These are phyloP conservation scores for Aix galericulata DNA, from an alignment of 2,113 vertebrate genomes.

Conservation along the genomic window DNA sequence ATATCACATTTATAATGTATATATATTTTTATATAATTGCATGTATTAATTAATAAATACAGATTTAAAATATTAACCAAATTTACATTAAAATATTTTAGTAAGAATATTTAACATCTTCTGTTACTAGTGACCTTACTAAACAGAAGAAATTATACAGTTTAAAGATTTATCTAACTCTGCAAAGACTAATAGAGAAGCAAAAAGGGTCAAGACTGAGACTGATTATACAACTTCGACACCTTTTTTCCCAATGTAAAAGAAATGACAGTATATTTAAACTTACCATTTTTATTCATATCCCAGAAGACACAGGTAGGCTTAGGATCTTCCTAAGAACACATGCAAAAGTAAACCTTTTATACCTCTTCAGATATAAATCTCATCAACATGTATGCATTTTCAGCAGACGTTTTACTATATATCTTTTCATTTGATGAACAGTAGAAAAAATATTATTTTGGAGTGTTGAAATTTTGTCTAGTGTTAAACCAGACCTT, in stretches of 20 bases:
- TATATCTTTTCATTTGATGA: not conserved
- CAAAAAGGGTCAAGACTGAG: not conserved
- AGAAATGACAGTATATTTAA: slow-evolving; percentile 11
- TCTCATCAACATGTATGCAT: not conserved
- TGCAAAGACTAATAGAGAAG: not conserved
- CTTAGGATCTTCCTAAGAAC: slow-evolving; percentile 73
- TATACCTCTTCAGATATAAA: not conserved
- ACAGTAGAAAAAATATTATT: not conserved
- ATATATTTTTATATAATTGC: no score
- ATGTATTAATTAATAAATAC: not conserved
- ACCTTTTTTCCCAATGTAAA: not conserved
- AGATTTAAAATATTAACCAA: not conserved
- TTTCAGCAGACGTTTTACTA: not conserved
- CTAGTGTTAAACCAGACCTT: not conserved
- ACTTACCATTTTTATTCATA: slow-evolving; percentile 87
- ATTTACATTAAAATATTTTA: not conserved
- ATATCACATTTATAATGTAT: no score
- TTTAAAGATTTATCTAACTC: not conserved
- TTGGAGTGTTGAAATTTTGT: not conserved
- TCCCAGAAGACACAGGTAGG: slow-evolving; percentile 94
- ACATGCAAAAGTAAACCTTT: slow-evolving; percentile 56
- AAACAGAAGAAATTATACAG: not conserved
- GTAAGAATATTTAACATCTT: not conserved
- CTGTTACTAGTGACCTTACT: not conserved
- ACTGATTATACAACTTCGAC: not conserved